Base-by-base conservation (phyloP, 2,888 invertebrate species). In the Cheilosia pagana region DNA sequence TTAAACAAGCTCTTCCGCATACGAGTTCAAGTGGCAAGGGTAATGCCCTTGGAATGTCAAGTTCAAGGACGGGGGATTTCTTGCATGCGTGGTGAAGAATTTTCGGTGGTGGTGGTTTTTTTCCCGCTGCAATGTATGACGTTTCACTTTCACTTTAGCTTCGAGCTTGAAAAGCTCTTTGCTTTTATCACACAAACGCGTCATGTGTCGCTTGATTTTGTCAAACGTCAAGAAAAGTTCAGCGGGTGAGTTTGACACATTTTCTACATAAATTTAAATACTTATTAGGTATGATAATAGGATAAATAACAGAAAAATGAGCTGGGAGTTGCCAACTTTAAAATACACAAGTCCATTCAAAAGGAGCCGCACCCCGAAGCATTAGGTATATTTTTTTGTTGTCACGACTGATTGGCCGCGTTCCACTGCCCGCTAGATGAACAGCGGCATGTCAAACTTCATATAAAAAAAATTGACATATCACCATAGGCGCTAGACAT, bases 1-100 rank as follows among this genome's bases (percentile, higher is more conserved):
- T 25, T 4, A 23, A 19, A 39, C 23, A 3, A 71, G 43, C 2
- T 77, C 60, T 45, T 60, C 76, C 35, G 45, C 19, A 53, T 76
- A 12, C 1, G 4, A 21, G 50, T 21, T 59, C 16, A 35, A 25
- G 21, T 55, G 19, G 35, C 35, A 50, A 60, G 62, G 68, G 62
- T 28, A 77, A 77, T 62, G 77, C 53, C 77, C 68, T 68, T 77
- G 77, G 53, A 45, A 53, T 48, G 76, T 53, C 60, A 68, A 68
- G 68, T 77, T 77, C 77, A 77, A 77, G 77, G 77, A 35, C 62
- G 48, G n/a, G 35, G 21, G 1, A 12, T 12, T 10, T 70, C 48
- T 25, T 45, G 21, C 5, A n/a, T 41, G 31, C n/a, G n/a, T 28
- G 8, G 12, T 45, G 16, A n/a, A 43, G 43, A 43, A 43, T 43